A percentile compares a stretch with the other conserved stretches of the same genome.
These are phyloP conservation scores for Sphyrna mokarran DNA, from an alignment of 2,113 vertebrate genomes.

Conservation along the genomic window DNA sequence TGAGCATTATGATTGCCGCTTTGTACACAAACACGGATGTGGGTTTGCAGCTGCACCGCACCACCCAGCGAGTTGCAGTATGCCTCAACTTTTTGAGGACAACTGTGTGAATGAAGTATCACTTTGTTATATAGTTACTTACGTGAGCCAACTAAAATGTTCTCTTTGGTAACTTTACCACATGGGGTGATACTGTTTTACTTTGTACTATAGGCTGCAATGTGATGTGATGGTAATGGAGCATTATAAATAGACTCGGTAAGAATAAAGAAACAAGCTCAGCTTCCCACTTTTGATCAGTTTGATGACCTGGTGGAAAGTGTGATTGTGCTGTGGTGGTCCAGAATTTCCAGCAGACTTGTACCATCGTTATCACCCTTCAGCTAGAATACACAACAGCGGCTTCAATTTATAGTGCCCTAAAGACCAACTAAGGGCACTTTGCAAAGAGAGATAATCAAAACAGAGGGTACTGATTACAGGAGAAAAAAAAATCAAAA, in stretches of 20 bases:
- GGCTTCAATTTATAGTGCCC: neutral
- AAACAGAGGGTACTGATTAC: neutral
- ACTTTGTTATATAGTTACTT: neutral
- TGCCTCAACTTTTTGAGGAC: neutral
- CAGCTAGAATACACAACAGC: neutral
- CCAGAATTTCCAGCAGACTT: neutral
- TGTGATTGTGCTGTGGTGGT: neutral
- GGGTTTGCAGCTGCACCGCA: neutral
- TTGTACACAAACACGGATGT: neutral
- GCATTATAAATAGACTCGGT: neutral
- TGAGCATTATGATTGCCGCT: neutral
- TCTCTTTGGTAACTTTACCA: neutral
- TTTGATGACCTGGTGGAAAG: neutral
- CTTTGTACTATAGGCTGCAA: neutral
- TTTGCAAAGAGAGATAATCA: neutral
- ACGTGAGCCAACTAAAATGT: slow-evolving; percentile 6
- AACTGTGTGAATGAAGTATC: neutral
- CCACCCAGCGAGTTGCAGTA: neutral
- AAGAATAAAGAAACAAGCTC: neutral
- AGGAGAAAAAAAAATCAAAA: neutral
- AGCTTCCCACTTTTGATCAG: neutral
- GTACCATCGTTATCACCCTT: neutral
- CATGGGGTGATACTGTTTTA: neutral
- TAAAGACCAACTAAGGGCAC: neutral
- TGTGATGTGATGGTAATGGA: neutral